These are phyloP conservation scores for Liopterus haemorrhoidalis DNA, from an alignment of 2,888 invertebrate species.

Conservation along the genomic window DNA sequence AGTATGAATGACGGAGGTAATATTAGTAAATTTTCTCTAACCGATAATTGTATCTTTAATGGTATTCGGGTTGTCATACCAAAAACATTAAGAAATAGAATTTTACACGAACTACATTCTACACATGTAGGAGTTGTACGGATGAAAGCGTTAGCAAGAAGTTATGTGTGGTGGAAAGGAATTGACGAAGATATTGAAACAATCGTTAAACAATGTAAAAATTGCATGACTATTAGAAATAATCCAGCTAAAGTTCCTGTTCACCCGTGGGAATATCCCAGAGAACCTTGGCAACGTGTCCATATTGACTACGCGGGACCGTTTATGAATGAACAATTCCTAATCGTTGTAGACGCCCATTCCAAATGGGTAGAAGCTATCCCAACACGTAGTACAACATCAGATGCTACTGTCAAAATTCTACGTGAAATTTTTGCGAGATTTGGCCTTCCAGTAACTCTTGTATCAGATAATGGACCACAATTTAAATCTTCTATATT, in stretches of 20 bases:
- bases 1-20: too few relatives aligned
- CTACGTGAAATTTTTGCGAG: constrained; percentile 1
- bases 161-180: constrained; percentile 25
- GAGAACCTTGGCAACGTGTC: constrained; percentile 26
- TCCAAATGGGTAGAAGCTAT: constrained; percentile 3
- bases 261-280: constrained; percentile 27
- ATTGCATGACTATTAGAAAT: constrained; percentile 17
- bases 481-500: not conserved
- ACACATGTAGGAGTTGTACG: constrained; percentile 23
- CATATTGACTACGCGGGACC: constrained; percentile 30
- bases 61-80: constrained; percentile 15
- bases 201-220: constrained; percentile 13
- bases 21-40: not conserved
- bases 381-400: not conserved
- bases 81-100: not conserved
- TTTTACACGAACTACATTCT: constrained; percentile 22
- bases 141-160: constrained; percentile 25
- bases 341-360: constrained; percentile 27
- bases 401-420: not conserved
- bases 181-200: constrained; percentile 24
- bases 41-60: constrained; percentile 23
- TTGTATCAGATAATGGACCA: not conserved
- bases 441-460: not conserved
- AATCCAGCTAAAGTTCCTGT: constrained; percentile 17
- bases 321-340: constrained; percentile 22